Base-by-base conservation (phyloP, 2,888 invertebrate species). In the Penaeus monodon region DNA sequence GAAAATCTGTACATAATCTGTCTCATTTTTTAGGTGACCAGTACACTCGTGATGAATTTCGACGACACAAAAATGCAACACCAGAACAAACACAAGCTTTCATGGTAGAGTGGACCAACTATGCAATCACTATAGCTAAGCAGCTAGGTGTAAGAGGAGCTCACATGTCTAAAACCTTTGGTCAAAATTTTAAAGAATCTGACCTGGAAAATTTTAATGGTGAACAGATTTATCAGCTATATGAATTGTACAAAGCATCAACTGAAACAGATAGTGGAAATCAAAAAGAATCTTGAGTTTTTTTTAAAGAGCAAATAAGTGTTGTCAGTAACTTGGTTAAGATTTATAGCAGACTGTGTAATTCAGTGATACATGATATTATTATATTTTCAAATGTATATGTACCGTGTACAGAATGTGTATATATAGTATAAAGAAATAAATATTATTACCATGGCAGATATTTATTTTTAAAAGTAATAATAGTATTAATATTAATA, bases 21-120 rank as follows among this genome's bases (percentile, higher is more conserved):
- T 38, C 44, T 44, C 12, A 73, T 29, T 81, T 64, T 80, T 24
- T 76, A 89, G 89, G 97, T 0, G 95, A 96, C 91, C 94, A 94
- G 91, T 97, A 97, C 91, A 95, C 95, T 0, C 94, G 94, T 89
- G 96, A 96, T 90, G 97, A 98, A 92, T 98, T 98, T 92, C 95
- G 95, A 91, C 93, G 96, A 77, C 98, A 98, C 92, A 96, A 96
- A 91, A 94, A 93, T 20, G 92, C 91, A n/a, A 96, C 96, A 91
- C 94, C 94, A 0, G 93, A 93, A 74, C 96, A 97, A 92, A 95
- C 96, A 0, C 93, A 94, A 24, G 94, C 95, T 83, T 98, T 98
- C 92, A 94, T 98, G 92, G 94, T 94, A 49, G 98, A 97, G 93
- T 98, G 98, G 98, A 95, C 96, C 80, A 98, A 95, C 90, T 97